phyloP scores from a whole-genome alignment of 1,140 invertebrate genomes.

The Polypedilum pembai region DNA sequence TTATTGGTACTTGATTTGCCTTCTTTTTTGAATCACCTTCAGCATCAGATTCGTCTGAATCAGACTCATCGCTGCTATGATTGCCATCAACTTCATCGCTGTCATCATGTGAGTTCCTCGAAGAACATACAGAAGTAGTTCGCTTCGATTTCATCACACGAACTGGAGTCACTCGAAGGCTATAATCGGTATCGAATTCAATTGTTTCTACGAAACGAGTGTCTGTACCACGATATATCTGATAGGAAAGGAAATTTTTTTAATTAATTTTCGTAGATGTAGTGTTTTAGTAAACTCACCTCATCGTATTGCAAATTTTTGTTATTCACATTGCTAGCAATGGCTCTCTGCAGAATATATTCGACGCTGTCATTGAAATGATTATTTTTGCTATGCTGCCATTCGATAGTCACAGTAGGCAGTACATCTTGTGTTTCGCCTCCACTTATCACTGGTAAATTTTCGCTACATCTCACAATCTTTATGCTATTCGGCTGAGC shows the following conservation, averaged over 20 bases:
- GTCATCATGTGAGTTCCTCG: neutral
- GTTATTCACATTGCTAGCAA: constrained; percentile 29
- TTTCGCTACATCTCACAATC: constrained; percentile 51
- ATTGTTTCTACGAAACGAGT: constrained; percentile 60
- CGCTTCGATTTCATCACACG: constrained; percentile 43
- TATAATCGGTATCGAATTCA: constrained; percentile 61
- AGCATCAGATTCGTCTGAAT: neutral
- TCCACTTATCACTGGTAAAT: constrained; percentile 37
- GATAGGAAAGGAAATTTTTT: constrained; percentile 19
- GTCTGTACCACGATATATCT: constrained; percentile 65
- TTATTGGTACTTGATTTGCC: neutral
- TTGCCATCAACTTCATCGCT: neutral
- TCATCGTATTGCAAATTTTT: constrained; percentile 33
- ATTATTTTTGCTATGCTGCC: constrained; percentile 46
- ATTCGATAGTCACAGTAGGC: constrained; percentile 48
- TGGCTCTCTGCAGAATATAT: constrained; percentile 39
- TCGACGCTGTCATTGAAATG: constrained; percentile 39
- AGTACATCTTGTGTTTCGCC: constrained; percentile 43
- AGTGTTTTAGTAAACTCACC: constrained; percentile 28
- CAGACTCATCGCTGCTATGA: constrained; percentile 2
- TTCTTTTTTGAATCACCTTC: neutral
- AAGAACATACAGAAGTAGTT: neutral
- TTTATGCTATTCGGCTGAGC: constrained; percentile 71
- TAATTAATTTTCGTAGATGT: neutral
- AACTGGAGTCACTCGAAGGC: constrained; percentile 63